Conservation (phyloP, 2,113 vertebrate species). For the Sisor rabdophorus region DNA sequence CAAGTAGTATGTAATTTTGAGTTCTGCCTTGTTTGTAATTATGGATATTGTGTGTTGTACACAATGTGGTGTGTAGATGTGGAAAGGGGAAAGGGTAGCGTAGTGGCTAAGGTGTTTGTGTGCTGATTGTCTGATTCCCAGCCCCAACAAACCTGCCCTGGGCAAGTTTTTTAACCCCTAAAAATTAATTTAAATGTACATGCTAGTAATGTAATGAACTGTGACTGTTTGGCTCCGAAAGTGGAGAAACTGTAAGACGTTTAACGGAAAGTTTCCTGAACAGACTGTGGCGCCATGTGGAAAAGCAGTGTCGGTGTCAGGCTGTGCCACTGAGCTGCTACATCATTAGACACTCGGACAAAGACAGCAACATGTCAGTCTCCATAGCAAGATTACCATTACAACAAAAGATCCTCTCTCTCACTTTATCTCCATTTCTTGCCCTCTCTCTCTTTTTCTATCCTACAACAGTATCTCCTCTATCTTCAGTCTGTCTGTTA, state of each 20-base stretch:
- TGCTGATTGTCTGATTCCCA: too few species aligned
- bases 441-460: slow-evolving; percentile 28
- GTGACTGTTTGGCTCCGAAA: background rate
- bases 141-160: too few species aligned
- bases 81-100: background rate
- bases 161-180: too few species aligned
- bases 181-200: too few species aligned
- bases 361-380: slow-evolving; percentile 32
- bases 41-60: background rate
- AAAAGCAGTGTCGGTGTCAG: slow-evolving; percentile 33
- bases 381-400: slow-evolving; percentile 38
- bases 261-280: background rate
- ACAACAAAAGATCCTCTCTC: slow-evolving; percentile 25
- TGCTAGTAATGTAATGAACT: background rate
- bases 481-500: background rate
- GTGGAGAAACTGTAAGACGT: background rate
- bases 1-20: too few species aligned
- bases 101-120: too few species aligned
- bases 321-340: slow-evolving; percentile 33
- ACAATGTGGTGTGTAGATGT: background rate
- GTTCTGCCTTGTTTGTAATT: too few species aligned
- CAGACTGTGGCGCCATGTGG: slow-evolving; percentile 19
- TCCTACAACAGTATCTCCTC: slow-evolving; percentile 24
- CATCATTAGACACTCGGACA: slow-evolving; percentile 49
- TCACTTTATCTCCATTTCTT: background rate